Evolutionary conservation across 2,888 invertebrate genomes (phyloP).

Genomic region (Zaprionus bogoriensis): DNA sequence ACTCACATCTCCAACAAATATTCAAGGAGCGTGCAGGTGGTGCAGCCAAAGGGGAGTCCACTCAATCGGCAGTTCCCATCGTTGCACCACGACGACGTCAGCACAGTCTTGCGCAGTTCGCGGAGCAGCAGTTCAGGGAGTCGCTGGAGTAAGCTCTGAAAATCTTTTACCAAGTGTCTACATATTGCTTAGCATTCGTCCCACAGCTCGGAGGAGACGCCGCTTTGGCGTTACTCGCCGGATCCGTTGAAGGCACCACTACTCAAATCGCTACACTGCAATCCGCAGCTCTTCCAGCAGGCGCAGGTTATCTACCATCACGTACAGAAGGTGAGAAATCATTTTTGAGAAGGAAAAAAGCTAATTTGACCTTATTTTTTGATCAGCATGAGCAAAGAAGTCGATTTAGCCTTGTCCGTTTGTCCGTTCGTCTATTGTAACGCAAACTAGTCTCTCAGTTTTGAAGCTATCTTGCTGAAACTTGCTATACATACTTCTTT

Average conservation of each 20-base stretch:
- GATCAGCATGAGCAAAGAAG: too few relatives aligned
- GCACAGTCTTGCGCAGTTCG: constrained; percentile 92
- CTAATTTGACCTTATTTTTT: too few relatives aligned
- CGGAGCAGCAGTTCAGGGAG: constrained; percentile 90
- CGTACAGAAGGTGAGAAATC: constrained; percentile 88
- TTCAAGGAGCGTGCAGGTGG: constrained; percentile 84
- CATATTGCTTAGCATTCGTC: not conserved
- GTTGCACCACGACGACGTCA: constrained; percentile 84
- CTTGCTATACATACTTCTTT: too few relatives aligned
- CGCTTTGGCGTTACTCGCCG: constrained; percentile 91
- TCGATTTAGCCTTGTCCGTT: too few relatives aligned
- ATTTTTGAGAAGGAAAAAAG: too few relatives aligned
- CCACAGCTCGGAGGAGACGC: constrained; percentile 79
- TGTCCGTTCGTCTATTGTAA: too few relatives aligned
- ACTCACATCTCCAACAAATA: constrained; percentile 86
- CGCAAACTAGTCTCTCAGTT: too few relatives aligned
- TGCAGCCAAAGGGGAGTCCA: not conserved
- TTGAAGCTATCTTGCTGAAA: too few relatives aligned
- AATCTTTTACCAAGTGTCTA: not conserved
- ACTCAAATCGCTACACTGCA: constrained; percentile 88
- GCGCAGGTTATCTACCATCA: constrained; percentile 90
- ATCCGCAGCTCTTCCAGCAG: constrained; percentile 88
- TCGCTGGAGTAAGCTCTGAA: constrained; percentile 49
- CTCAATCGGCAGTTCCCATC: constrained; percentile 82
- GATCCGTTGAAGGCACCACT: constrained; percentile 93